Conservation (phyloP, 2,113 vertebrate genomes). For the Phasianus colchicus region DNA sequence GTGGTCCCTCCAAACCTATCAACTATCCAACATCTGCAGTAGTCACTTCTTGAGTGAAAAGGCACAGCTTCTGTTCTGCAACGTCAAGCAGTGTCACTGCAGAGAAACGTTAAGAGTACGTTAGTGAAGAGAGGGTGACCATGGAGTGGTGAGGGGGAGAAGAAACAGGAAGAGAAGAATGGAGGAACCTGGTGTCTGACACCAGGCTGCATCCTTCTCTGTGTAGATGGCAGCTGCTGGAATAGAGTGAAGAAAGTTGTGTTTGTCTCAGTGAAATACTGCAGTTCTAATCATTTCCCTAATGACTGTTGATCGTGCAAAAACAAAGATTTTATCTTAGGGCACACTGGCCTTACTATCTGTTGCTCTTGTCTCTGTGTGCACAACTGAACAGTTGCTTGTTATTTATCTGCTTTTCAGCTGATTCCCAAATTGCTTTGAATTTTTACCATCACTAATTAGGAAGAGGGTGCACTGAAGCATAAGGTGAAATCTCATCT, state of each 20-base stretch:
- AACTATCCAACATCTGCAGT: not conserved
- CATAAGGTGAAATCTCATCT: not conserved
- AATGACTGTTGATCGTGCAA: not conserved
- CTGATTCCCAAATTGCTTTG: not conserved
- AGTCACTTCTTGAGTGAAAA: not conserved
- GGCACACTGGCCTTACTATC: not conserved
- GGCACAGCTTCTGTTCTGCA: not conserved
- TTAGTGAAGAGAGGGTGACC: not conserved
- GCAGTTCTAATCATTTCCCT: not conserved
- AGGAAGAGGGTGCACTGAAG: not conserved
- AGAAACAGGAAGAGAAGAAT: not conserved
- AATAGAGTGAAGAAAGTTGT: not conserved
- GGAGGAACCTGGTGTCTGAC: not conserved
- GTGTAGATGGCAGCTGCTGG: not conserved
- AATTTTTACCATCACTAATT: not conserved
- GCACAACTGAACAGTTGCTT: not conserved
- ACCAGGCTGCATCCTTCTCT: not conserved
- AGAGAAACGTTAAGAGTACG: not conserved
- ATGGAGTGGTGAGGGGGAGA: not conserved
- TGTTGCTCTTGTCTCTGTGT: not conserved
- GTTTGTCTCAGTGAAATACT: not conserved
- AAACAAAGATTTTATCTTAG: not conserved
- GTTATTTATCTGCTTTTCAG: not conserved
- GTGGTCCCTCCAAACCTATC: not conserved
- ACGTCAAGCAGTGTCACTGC: not conserved